These are phyloP conservation scores for Nothobranchius kuhntae DNA, from an alignment of 2,113 vertebrate species.

Conservation along the genomic window DNA sequence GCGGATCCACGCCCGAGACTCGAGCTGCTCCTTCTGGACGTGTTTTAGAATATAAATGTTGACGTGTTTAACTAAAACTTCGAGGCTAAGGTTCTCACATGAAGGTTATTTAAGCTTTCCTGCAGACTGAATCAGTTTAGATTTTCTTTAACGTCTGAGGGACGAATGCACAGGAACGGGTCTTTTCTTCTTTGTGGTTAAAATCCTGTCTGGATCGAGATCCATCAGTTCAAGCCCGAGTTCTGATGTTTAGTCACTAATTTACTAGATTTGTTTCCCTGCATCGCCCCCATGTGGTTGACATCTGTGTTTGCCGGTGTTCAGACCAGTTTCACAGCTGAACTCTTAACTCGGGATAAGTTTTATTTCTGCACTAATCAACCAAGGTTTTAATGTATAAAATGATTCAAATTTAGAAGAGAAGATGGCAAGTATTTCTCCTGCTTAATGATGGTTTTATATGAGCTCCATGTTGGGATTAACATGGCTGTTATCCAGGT, in stretches of 20 bases:
- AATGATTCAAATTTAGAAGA: neutral
- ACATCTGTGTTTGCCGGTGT: neutral
- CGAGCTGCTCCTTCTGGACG: conserved; percentile 1
- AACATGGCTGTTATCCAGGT: neutral
- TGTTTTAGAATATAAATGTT: no score
- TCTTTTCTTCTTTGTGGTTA: no score
- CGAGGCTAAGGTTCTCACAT: no score
- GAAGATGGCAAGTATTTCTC: neutral
- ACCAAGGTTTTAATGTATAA: neutral
- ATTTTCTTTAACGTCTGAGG: no score
- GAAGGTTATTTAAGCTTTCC: no score
- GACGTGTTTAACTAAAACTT: no score
- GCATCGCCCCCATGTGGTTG: neutral
- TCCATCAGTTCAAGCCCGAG: neutral
- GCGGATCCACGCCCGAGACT: conserved; percentile 46
- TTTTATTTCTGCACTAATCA: neutral
- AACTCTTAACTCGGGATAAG: no score
- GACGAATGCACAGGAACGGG: no score
- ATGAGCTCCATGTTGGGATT: neutral
- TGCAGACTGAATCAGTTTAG: no score
- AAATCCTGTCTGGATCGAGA: no score
- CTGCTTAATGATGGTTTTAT: neutral
- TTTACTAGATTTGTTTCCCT: neutral
- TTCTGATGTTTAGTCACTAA: no score
- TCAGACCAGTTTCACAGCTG: neutral